Evolutionary conservation across 2,113 vertebrate species (phyloP).

Genomic region (Zapornia atra): DNA sequence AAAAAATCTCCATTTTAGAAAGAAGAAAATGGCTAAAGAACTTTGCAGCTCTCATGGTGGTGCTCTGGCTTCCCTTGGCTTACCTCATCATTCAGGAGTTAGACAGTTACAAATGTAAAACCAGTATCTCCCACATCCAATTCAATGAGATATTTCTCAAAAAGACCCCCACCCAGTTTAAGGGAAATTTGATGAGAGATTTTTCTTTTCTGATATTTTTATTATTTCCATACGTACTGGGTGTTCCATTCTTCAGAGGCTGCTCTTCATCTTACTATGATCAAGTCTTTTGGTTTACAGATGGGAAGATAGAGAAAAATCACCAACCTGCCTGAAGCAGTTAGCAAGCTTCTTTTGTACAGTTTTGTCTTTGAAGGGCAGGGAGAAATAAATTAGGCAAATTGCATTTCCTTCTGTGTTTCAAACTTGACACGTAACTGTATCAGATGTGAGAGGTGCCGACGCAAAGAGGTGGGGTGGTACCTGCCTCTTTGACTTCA

Average conservation of each 20-base stretch:
- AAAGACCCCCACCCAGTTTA: neutral
- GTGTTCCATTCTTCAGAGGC: neutral
- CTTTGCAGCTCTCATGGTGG: neutral
- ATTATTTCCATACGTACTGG: neutral
- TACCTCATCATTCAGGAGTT: neutral
- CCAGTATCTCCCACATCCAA: neutral
- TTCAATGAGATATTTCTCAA: neutral
- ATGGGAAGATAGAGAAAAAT: constrained; percentile 32
- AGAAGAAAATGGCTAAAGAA: neutral
- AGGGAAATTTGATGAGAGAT: neutral
- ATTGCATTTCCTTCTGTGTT: neutral
- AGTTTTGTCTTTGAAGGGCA: neutral
- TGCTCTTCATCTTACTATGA: neutral
- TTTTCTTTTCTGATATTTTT: constrained; percentile 5
- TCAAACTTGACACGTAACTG: constrained; percentile 20
- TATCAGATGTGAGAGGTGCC: neutral
- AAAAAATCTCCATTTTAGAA: neutral
- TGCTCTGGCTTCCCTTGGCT: neutral
- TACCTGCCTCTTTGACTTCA: constrained; percentile 26
- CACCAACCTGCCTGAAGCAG: neutral
- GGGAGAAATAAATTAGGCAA: neutral
- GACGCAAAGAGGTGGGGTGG: neutral
- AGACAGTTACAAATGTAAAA: neutral
- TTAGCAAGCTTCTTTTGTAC: neutral
- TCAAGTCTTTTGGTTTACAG: neutral